These are phyloP conservation scores for Orthonevra nobilis DNA, from an alignment of 2,888 invertebrate genomes.

Conservation along the genomic window DNA sequence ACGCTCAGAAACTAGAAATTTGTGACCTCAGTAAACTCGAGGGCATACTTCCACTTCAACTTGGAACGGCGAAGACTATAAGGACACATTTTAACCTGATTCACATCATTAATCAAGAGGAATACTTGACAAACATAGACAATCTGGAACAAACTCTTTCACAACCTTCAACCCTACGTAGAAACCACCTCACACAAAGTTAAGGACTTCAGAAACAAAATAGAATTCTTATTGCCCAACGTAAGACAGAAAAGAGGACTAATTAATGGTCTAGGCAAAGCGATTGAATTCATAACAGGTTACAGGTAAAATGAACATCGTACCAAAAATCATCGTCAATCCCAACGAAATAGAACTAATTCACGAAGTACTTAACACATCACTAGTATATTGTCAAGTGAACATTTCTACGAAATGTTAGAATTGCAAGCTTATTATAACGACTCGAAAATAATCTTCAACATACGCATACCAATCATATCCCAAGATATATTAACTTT, in stretches of 20 bases:
- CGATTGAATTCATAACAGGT: background rate
- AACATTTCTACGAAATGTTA: slow-evolving; percentile 19
- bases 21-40: background rate
- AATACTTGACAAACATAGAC: slow-evolving; percentile 1
- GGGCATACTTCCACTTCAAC: too few relatives aligned
- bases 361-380: background rate
- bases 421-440: slow-evolving; percentile 31
- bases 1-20: background rate
- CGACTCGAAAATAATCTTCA: slow-evolving; percentile 9
- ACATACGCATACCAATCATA: slow-evolving; percentile 14
- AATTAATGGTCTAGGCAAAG: too few relatives aligned
- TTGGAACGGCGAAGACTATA: background rate
- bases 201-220: background rate
- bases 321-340: slow-evolving; percentile 28
- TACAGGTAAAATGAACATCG: slow-evolving; percentile 22
- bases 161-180: background rate
- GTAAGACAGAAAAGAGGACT: background rate
- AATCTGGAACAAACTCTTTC: background rate
- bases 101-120: background rate
- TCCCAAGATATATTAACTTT: slow-evolving; percentile 2
- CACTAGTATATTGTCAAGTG: slow-evolving; percentile 2
- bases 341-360: background rate
- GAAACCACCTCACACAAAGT: background rate
- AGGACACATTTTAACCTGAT: background rate
- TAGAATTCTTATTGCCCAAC: background rate